Percentiles rank a stretch among this genome's conserved stretches.
Evolutionary conservation across 2,888 invertebrate genomes (phyloP).

Genomic region (Melipona beecheii): DNA sequence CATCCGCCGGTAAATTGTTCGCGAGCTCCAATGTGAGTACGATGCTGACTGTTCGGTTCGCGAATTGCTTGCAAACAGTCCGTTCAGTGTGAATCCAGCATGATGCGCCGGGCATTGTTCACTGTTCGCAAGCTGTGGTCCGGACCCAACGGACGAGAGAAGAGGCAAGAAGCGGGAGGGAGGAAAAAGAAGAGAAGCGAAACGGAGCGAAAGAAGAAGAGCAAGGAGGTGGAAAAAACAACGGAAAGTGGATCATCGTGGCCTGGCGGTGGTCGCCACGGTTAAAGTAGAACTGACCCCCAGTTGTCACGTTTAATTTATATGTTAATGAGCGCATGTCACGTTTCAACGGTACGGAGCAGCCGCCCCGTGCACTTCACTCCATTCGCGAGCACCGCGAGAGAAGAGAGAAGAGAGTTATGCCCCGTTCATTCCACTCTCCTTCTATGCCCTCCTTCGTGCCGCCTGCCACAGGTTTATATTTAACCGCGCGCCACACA

Average conservation of each 20-base stretch:
- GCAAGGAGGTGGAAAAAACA: slow-evolving; percentile 25
- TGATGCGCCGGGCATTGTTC: too few relatives aligned
- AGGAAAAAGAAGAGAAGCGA: not conserved
- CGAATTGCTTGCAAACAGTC: too few relatives aligned
- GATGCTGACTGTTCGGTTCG: too few relatives aligned
- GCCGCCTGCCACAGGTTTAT: slow-evolving; percentile 70
- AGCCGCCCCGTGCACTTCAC: slow-evolving; percentile 50
- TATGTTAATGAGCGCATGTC: slow-evolving; percentile 79
- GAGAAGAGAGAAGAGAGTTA: slow-evolving; percentile 52
- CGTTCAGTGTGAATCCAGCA: too few relatives aligned
- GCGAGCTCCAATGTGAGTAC: too few relatives aligned
- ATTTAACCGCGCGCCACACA: slow-evolving; percentile 75
- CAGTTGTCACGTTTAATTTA: slow-evolving; percentile 79
- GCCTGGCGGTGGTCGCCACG: slow-evolving; percentile 56
- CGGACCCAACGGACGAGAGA: not conserved
- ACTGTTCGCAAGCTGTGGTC: too few relatives aligned
- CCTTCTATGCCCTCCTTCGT: slow-evolving; percentile 65
- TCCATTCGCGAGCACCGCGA: slow-evolving; percentile 25
- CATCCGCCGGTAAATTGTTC: too few relatives aligned
- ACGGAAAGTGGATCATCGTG: slow-evolving; percentile 39
- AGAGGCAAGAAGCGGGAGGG: not conserved
- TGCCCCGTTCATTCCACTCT: slow-evolving; percentile 72
- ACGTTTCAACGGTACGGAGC: slow-evolving; percentile 71
- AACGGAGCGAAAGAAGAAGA: not conserved
- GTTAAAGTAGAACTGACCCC: slow-evolving; percentile 70